Conservation (phyloP, 2,113 vertebrate species). For the Sclerurus mexicanus region DNA sequence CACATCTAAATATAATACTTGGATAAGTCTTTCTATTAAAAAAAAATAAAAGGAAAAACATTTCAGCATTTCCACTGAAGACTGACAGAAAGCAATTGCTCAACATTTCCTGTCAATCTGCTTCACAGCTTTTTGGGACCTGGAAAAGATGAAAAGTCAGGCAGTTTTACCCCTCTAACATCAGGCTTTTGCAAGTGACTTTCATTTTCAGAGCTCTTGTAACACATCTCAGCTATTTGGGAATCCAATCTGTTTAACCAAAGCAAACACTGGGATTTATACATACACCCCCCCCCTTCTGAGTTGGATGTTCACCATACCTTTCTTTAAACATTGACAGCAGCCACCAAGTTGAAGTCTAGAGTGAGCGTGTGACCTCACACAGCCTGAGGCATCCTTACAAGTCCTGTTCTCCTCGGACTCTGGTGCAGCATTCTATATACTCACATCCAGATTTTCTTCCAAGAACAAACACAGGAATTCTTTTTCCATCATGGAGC, state of each 20-base stretch:
- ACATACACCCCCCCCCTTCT: not conserved
- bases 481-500: not conserved
- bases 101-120: not conserved
- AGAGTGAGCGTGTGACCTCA: accelerated
- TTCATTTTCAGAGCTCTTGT: constrained; percentile 8
- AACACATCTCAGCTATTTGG: constrained; percentile 8
- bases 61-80: not conserved
- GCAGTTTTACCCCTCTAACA: not conserved
- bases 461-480: not conserved
- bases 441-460: not conserved
- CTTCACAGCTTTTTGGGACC: not conserved
- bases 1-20: not conserved
- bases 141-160: not conserved
- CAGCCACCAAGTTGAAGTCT: not conserved
- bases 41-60: not conserved
- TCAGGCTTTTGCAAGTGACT: not conserved
- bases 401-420: not conserved
- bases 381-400: not conserved
- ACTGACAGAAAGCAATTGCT: not conserved
- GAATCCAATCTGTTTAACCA: constrained; percentile 8
- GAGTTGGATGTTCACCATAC: not conserved
- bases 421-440: not conserved
- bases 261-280: not conserved
- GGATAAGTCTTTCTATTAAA: not conserved
- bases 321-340: not conserved